Conservation (phyloP, 1,140 invertebrate species). For the Portunus trituberculatus region DNA sequence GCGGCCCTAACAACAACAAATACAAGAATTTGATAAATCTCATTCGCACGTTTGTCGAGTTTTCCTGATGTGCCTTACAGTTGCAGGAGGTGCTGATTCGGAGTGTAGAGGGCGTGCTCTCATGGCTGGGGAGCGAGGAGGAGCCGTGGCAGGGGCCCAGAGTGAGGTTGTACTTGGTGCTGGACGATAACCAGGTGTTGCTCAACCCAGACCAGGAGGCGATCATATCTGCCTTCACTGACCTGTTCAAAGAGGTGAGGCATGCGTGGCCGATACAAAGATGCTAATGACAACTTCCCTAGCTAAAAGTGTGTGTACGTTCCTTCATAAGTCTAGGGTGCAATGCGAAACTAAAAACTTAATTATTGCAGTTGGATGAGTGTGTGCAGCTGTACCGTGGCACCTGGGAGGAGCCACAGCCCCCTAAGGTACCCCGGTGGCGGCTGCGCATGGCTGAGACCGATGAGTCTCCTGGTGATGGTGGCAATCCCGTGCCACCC, state of each 20-base stretch:
- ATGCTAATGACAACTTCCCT: not conserved
- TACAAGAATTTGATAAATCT: too few relatives aligned
- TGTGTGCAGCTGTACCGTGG: conserved; percentile 77
- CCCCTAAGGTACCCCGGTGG: conserved; percentile 70
- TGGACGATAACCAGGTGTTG: conserved; percentile 65
- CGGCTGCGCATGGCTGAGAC: conserved; percentile 55
- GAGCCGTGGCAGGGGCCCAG: conserved; percentile 76
- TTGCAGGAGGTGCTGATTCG: conserved; percentile 70
- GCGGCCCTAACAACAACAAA: too few relatives aligned
- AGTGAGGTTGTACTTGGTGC: conserved; percentile 70
- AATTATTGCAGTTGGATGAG: conserved; percentile 60
- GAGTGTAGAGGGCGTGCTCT: conserved; percentile 60
- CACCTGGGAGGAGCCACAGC: conserved; percentile 74
- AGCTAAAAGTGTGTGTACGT: too few relatives aligned
- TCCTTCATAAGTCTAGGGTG: too few relatives aligned
- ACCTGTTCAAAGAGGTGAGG: conserved; percentile 73
- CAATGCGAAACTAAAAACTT: too few relatives aligned
- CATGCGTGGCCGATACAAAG: not conserved
- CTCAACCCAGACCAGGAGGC: conserved; percentile 67
- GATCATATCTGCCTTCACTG: conserved; percentile 63
- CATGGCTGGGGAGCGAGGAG: conserved; percentile 73
- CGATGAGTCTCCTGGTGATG: not conserved
- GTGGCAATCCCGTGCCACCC: conserved; percentile 38
- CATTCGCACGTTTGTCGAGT: too few relatives aligned
- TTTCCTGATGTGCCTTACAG: conserved; percentile 28